phyloP scores from a whole-genome alignment of 1,140 invertebrate genomes.

The Panulirus ornatus region DNA sequence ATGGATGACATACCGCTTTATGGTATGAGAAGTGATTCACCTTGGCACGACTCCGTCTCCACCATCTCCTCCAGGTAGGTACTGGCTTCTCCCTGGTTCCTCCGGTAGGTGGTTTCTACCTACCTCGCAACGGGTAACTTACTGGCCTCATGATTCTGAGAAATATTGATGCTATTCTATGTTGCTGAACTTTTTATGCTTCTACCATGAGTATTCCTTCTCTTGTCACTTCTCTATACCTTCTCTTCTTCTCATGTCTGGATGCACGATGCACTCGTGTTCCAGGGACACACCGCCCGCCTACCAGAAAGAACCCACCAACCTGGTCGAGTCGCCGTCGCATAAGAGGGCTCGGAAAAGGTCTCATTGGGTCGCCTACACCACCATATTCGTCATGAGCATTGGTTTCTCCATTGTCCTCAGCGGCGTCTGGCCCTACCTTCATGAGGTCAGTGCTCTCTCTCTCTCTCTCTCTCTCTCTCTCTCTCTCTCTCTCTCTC shows the following conservation, averaged over 20 bases:
- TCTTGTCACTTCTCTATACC: not conserved
- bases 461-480: slow-evolving; percentile 25
- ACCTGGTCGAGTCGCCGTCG: slow-evolving; percentile 81
- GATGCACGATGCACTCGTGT: not conserved
- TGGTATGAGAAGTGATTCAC: not conserved
- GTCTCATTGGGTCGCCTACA: slow-evolving; percentile 91
- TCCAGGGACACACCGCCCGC: not conserved
- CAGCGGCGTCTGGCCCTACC: slow-evolving; percentile 93
- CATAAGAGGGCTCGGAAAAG: slow-evolving; percentile 86
- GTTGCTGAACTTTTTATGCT: not conserved
- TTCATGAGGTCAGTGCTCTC: slow-evolving; percentile 85
- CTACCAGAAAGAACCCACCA: not conserved
- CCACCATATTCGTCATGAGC: slow-evolving; percentile 95
- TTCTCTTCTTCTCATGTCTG: no score
- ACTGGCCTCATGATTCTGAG: no score
- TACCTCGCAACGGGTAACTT: no score
- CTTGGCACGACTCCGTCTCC: slow-evolving; percentile 23
- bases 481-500: no score
- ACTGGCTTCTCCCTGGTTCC: not conserved
- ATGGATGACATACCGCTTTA: slow-evolving; percentile 46
- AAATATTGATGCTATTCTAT: no score
- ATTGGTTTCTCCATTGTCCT: slow-evolving; percentile 93
- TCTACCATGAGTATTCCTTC: not conserved
- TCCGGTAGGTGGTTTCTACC: no score
- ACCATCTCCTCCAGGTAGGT: slow-evolving; percentile 21